A percentile compares a stretch with the other conserved stretches of the same genome.
These are phyloP conservation scores for Ardeotis arabs DNA, from an alignment of 2,113 vertebrate species.

Conservation along the genomic window DNA sequence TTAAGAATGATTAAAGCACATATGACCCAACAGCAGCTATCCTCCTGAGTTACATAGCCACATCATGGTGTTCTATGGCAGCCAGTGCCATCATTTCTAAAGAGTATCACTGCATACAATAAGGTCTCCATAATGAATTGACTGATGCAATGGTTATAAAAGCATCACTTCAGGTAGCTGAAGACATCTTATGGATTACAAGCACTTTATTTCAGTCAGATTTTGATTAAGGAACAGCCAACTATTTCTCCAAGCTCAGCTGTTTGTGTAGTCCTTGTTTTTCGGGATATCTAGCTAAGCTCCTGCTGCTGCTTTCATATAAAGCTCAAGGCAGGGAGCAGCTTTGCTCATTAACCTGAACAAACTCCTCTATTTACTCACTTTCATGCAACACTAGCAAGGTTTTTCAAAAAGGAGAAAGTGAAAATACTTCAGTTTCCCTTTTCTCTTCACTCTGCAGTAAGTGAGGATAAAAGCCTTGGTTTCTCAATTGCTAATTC, in stretches of 20 bases:
- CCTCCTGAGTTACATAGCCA: neutral
- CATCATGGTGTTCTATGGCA: rapidly evolving
- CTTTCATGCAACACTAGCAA: neutral
- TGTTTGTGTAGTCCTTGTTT: neutral
- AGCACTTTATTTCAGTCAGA: neutral
- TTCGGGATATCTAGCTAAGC: neutral
- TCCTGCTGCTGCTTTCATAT: neutral
- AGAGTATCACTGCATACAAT: neutral
- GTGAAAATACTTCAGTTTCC: neutral
- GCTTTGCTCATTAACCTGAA: neutral
- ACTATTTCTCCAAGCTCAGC: neutral
- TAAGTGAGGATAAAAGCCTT: neutral
- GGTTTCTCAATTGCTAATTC: neutral
- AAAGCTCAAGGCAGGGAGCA: neutral
- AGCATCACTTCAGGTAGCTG: neutral
- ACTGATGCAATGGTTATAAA: neutral
- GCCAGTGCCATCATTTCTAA: neutral
- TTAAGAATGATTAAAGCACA: neutral
- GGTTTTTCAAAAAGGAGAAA: neutral
- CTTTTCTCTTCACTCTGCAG: neutral
- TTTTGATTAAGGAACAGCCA: neutral
- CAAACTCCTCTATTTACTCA: neutral
- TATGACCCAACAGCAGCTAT: neutral
- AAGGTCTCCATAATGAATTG: neutral
- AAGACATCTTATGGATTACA: neutral